These are phyloP conservation scores for Luidia sarsii DNA, from an alignment of 53 echinoderm and acorn worm species.

Conservation along the genomic window DNA sequence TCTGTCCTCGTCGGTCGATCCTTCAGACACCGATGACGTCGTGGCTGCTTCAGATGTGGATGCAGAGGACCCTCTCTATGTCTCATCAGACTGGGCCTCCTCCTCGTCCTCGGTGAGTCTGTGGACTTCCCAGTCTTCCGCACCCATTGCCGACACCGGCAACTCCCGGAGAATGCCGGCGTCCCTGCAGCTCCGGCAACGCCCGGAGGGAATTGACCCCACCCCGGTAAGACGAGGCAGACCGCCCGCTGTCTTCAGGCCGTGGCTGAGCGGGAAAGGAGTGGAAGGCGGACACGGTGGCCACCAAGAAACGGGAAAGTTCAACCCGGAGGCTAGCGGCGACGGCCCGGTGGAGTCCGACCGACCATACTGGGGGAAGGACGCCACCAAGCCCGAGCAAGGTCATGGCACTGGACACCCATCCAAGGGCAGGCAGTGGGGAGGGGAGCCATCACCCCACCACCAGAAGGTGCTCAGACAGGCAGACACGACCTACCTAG, in stretches of 20 bases:
- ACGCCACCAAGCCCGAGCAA: neutral
- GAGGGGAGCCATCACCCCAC: slow-evolving; percentile 3
- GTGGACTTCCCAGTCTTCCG: neutral
- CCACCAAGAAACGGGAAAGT: neutral
- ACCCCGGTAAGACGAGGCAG: no score
- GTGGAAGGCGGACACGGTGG: neutral
- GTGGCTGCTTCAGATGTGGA: no score
- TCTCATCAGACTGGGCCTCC: neutral
- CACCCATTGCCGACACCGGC: no score
- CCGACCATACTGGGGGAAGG: neutral
- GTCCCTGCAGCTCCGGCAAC: no score
- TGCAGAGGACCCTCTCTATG: neutral
- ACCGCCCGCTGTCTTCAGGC: neutral
- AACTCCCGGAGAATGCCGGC: no score
- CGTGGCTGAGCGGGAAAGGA: neutral
- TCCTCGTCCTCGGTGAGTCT: neutral
- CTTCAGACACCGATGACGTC: no score
- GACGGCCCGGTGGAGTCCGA: neutral
- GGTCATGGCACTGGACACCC: neutral
- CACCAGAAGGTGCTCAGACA: neutral
- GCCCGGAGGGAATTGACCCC: no score
- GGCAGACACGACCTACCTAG: slow-evolving; percentile 21
- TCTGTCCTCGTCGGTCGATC: no score
- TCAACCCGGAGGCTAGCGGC: neutral
- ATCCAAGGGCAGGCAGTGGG: slow-evolving; percentile 5